These are phyloP conservation scores for Danio albolineatus DNA, from an alignment of 2,797 vertebrate genomes.

Conservation along the genomic window DNA sequence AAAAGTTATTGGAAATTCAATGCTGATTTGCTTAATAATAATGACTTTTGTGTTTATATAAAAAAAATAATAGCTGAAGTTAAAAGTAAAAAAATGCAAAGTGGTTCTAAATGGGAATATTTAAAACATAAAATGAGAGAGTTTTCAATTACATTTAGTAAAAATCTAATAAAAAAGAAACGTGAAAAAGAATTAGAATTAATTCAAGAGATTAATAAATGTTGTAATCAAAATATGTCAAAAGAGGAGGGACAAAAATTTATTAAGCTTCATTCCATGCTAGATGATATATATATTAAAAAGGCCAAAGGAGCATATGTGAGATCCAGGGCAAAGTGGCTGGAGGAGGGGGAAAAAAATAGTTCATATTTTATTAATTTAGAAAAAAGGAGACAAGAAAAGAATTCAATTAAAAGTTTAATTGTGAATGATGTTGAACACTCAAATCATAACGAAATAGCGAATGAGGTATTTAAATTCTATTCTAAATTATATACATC, in stretches of 20 bases:
- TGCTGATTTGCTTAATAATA: not conserved
- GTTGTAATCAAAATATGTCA: not conserved
- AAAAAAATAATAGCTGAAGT: too few relatives aligned
- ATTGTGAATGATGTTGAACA: too few relatives aligned
- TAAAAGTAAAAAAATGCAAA: too few relatives aligned
- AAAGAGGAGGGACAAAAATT: not conserved
- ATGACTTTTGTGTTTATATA: too few relatives aligned
- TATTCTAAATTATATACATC: too few relatives aligned
- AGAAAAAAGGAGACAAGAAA: too few relatives aligned
- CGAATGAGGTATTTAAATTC: too few relatives aligned
- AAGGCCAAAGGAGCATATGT: not conserved
- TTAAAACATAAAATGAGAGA: not conserved
- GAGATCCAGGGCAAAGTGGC: not conserved
- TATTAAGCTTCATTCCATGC: not conserved
- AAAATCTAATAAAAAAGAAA: not conserved
- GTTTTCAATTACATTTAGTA: not conserved
- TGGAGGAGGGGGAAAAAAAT: conserved; percentile 21
- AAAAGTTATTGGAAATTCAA: not conserved
- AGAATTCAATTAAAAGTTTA: too few relatives aligned
- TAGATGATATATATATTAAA: conserved; percentile 1
- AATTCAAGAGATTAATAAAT: not conserved
- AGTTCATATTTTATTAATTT: not conserved
- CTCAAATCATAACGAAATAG: too few relatives aligned
- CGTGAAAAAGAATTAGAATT: not conserved
- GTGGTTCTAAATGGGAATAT: not conserved